These are phyloP conservation scores for Hetaerina titia DNA, from an alignment of 2,888 invertebrate species.

Conservation along the genomic window DNA sequence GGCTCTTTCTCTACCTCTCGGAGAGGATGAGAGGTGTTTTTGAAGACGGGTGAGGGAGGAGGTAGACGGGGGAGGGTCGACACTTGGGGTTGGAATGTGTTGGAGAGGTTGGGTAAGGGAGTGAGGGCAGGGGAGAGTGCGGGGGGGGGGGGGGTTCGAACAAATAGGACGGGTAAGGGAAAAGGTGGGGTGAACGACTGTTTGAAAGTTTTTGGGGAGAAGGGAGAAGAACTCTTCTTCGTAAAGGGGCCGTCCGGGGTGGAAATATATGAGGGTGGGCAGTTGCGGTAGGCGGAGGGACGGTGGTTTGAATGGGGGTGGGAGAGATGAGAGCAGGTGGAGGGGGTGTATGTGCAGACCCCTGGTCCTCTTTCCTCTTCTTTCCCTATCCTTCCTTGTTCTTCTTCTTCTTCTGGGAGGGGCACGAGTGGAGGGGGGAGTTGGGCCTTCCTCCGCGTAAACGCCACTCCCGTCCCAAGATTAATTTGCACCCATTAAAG, in stretches of 20 bases:
- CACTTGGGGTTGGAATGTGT: background rate
- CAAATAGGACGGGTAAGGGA: conserved; percentile 37
- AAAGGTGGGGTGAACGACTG: conserved; percentile 51
- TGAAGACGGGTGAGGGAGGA: background rate
- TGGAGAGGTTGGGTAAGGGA: background rate
- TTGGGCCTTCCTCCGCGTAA: background rate
- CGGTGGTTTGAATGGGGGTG: background rate
- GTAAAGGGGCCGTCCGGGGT: background rate
- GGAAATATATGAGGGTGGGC: conserved; percentile 34
- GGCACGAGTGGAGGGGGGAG: background rate
- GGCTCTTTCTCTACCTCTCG: background rate
- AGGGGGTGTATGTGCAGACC: background rate
- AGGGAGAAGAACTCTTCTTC: background rate
- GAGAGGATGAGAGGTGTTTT: conserved; percentile 27
- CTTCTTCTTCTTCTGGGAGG: background rate
- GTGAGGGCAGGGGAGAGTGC: background rate
- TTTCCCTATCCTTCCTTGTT: background rate
- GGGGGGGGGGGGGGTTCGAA: background rate
- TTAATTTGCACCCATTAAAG: conserved; percentile 35
- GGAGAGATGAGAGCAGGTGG: background rate
- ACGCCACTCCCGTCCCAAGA: conserved; percentile 11
- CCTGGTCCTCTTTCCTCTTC: background rate
- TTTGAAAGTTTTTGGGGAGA: conserved; percentile 17
- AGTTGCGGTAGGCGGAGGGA: background rate
- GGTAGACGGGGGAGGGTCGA: background rate